phyloP scores from a whole-genome alignment of 2,797 vertebrate species.

The Enteromius paludinosus region DNA sequence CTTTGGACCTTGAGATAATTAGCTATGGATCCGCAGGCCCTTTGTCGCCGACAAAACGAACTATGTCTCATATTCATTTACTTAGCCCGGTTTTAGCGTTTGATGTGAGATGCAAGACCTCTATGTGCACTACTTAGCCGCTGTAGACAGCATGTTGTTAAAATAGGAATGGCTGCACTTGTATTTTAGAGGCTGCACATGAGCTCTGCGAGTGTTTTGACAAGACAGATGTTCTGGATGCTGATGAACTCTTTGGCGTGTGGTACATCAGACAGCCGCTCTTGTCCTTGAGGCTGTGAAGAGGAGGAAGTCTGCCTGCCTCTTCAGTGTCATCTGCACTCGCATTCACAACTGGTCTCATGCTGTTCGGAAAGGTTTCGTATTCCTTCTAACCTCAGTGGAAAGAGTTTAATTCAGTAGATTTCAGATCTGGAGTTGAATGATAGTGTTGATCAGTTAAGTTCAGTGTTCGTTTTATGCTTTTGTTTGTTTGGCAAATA shows the following conservation, averaged over 20 bases:
- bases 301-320: conserved; percentile 64
- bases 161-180: conserved; percentile 50
- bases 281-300: conserved; percentile 76
- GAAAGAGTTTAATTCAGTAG: conserved; percentile 31
- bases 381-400: conserved; percentile 29
- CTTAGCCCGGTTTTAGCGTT: conserved; percentile 36
- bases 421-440: conserved; percentile 26
- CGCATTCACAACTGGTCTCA: conserved; percentile 44
- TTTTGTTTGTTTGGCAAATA: background rate
- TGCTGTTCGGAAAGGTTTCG: conserved; percentile 40
- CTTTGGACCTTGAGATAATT: conserved; percentile 47
- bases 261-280: conserved; percentile 53
- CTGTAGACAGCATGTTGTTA: conserved; percentile 42
- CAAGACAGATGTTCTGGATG: conserved; percentile 50
- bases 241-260: conserved; percentile 51
- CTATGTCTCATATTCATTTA: conserved; percentile 53
- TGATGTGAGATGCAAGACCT: conserved; percentile 46
- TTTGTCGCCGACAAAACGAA: conserved; percentile 42
- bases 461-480: background rate
- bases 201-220: conserved; percentile 54
- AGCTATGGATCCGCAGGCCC: conserved; percentile 50
- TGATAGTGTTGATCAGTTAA: conserved; percentile 9
- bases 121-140: conserved; percentile 39
- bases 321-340: conserved; percentile 52
- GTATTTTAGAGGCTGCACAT: conserved; percentile 51